Evolutionary conservation across 2,888 invertebrate species (phyloP).

Genomic region (Hartigia nigra): DNA sequence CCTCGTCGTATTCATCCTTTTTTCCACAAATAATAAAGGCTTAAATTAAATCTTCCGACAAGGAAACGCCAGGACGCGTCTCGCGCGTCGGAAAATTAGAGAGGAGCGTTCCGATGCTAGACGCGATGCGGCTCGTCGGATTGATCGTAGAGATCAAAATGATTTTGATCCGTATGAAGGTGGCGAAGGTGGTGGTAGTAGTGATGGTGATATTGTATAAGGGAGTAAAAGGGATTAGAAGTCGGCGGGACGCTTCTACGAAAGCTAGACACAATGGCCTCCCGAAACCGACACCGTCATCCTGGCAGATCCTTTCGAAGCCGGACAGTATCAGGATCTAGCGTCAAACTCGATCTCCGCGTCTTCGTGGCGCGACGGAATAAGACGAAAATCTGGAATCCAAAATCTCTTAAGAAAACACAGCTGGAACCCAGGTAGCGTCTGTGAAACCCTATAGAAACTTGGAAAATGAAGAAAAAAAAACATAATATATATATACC

Average conservation of each 20-base stretch:
- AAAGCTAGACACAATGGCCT: constrained; percentile 11
- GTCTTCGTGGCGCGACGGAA: constrained; percentile 6
- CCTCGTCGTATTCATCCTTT: not conserved
- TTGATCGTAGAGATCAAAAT: not conserved
- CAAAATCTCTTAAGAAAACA: constrained; percentile 60
- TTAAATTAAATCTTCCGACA: constrained; percentile 22
- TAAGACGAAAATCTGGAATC: constrained; percentile 43
- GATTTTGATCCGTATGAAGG: not conserved
- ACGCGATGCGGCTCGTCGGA: not conserved
- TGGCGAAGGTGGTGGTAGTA: not conserved
- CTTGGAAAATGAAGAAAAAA: not conserved
- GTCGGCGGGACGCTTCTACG: constrained; percentile 8
- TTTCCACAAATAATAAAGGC: constrained; percentile 22
- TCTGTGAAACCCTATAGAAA: constrained; percentile 20
- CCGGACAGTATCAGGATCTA: constrained; percentile 61
- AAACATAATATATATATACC: not conserved
- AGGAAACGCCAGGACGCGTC: constrained; percentile 33
- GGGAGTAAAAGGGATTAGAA: constrained; percentile 5
- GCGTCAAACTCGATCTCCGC: constrained; percentile 58
- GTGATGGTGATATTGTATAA: not conserved
- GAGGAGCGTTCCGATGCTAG: not conserved
- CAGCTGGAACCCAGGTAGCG: constrained; percentile 51
- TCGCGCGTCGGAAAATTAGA: not conserved
- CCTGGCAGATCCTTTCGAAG: constrained; percentile 41
- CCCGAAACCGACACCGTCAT: constrained; percentile 54